Base-by-base conservation (phyloP, 2,888 invertebrate species). In the Atethmia centrago region DNA sequence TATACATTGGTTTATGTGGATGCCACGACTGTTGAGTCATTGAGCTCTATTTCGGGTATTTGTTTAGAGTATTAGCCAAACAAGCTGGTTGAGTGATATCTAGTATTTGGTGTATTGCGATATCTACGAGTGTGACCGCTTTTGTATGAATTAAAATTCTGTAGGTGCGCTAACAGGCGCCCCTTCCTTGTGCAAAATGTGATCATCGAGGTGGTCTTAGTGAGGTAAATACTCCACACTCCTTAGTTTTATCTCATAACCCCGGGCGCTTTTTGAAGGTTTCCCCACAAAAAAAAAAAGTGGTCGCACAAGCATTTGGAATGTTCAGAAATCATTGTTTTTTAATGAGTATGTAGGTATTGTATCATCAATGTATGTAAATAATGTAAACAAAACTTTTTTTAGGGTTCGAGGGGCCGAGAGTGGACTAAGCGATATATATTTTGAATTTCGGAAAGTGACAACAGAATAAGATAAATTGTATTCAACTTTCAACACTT, bases 21-120 rank as follows among this genome's bases (percentile, higher is more conserved):
- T 87, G 86, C 85, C 84, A 70, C 74, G 78, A 67, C 51, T 61
- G 66, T 70, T 84, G 82, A 80, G 79, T 89, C 88, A 88, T 82
- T 45, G 47, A 25, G 49, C 25, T 69, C 62, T 76, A 73, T 77
- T 80, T 80, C 56, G 62, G 59, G 49, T 49, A 63, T 69, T 80
- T 84, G 70, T 84, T 77, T 72, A 67, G 58, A 80, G 10, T 61
- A 61, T 71, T 69, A 61, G 64, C 56, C 36, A 83, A 64, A 70
- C 51, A 70, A 31, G 28, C 21, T 59, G 2, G 62, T 55, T 63
- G 68, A 78, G 56, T 78, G 77, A 71, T 71, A 63, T 63, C 56
- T 63, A 71, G 36, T 67, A 51, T 77, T 82, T 77, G 77, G 69
- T 25, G 40, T 25, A 49, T 25, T 40, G 31, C 0, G 28, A 21